These are phyloP conservation scores for Myathropa florea DNA, from an alignment of 2,888 invertebrate genomes.

Conservation along the genomic window DNA sequence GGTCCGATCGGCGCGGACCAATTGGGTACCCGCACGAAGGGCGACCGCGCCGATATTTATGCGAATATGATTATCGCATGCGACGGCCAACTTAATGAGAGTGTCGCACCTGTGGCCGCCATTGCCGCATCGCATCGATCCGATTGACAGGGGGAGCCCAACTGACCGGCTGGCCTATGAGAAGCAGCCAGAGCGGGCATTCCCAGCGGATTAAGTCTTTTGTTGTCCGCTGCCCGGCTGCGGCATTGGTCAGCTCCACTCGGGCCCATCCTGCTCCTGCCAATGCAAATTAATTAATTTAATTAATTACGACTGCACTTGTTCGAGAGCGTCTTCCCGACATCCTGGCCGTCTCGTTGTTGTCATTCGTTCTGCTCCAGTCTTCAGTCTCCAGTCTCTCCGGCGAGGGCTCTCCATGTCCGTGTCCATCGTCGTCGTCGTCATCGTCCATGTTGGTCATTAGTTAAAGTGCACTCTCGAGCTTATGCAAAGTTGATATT, in stretches of 20 bases:
- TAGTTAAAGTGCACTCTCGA: conserved; percentile 70
- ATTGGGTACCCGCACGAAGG: conserved; percentile 5
- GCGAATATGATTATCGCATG: conserved; percentile 68
- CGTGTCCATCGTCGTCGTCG: conserved; percentile 2
- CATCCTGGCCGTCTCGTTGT: background rate
- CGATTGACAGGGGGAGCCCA: conserved; percentile 35
- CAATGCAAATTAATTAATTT: conserved; percentile 70
- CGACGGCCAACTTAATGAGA: conserved; percentile 60
- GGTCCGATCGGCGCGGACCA: background rate
- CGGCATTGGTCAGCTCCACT: background rate
- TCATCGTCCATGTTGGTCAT: conserved; percentile 62
- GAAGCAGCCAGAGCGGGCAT: conserved; percentile 36
- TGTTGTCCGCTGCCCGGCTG: conserved; percentile 1
- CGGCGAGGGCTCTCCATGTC: background rate
- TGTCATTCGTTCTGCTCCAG: background rate
- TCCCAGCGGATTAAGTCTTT: conserved; percentile 63
- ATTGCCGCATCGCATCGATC: conserved; percentile 29
- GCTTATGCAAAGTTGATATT: conserved; percentile 71
- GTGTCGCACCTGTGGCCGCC: conserved; percentile 60
- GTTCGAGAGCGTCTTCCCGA: conserved; percentile 16
- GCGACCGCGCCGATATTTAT: conserved; percentile 58
- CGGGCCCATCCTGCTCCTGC: conserved; percentile 17
- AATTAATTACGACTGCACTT: conserved; percentile 68
- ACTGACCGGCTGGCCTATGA: conserved; percentile 13
- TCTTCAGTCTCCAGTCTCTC: too few species aligned